Conservation (phyloP, 2,797 vertebrate genomes). For the Netta rufina region DNA sequence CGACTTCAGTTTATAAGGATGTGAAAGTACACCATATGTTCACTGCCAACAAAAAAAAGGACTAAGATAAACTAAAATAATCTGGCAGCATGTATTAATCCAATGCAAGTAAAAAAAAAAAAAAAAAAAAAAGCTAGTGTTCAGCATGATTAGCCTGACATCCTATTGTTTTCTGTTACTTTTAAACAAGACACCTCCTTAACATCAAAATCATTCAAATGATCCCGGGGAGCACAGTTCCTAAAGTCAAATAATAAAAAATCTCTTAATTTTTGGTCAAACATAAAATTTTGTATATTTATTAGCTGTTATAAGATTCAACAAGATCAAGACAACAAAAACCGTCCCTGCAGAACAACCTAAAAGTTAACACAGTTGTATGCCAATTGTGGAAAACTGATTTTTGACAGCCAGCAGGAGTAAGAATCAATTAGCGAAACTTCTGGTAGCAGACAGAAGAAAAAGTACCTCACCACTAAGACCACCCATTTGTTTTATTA, state of each 20-base stretch:
- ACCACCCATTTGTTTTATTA: conserved; percentile 60
- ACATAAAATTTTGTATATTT: neutral
- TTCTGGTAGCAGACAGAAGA: conserved; percentile 1
- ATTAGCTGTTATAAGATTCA: neutral
- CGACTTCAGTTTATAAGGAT: neutral
- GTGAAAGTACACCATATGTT: neutral
- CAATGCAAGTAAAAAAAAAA: neutral
- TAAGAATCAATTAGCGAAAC: conserved; percentile 57
- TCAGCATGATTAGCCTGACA: neutral
- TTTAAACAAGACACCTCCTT: neutral
- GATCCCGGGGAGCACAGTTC: neutral
- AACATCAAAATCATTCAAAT: neutral
- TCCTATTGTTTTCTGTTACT: neutral
- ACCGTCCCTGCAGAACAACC: neutral
- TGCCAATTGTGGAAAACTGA: neutral
- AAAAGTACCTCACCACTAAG: neutral
- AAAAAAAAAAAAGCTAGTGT: neutral
- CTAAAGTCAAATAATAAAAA: neutral
- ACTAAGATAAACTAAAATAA: neutral
- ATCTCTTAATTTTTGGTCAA: neutral
- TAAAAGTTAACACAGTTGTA: conserved; percentile 1
- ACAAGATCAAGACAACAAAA: neutral
- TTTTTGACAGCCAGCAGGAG: conserved; percentile 37
- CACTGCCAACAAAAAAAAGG: neutral
- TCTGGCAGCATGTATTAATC: neutral